phyloP scores from a whole-genome alignment of 2,113 vertebrate genomes.

The Podocnemis expansa region DNA sequence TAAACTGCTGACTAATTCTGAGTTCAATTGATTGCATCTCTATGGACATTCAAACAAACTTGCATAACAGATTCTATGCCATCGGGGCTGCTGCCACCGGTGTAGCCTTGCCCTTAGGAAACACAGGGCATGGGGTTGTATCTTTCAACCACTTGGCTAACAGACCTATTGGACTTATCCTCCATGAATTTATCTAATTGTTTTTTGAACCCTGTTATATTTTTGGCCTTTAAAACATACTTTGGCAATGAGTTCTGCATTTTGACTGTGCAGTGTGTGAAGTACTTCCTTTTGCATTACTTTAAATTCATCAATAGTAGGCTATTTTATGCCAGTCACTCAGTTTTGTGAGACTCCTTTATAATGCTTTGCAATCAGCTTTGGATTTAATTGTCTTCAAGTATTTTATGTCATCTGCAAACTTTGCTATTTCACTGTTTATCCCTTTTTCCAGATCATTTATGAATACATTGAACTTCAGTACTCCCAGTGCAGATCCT shows the following conservation, averaged over 20 bases:
- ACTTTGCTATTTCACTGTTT: not conserved
- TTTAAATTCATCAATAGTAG: not conserved
- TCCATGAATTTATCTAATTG: not conserved
- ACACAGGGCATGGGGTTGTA: not conserved
- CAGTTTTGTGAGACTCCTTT: not conserved
- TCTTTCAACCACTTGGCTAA: not conserved
- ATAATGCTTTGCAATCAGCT: not conserved
- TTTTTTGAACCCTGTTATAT: not conserved
- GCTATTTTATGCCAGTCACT: not conserved
- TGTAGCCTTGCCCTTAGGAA: too few relatives aligned
- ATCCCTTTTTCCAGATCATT: not conserved
- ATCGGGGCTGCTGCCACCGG: too few relatives aligned
- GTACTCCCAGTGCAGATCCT: not conserved
- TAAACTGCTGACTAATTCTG: too few relatives aligned
- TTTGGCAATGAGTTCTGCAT: too few relatives aligned
- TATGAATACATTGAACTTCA: not conserved
- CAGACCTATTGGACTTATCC: not conserved
- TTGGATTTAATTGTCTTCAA: not conserved
- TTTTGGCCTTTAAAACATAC: not conserved
- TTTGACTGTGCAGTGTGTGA: too few relatives aligned
- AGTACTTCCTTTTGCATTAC: too few relatives aligned
- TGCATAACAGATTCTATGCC: too few relatives aligned
- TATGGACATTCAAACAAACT: too few relatives aligned
- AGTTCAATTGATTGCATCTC: too few relatives aligned
- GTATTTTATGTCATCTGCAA: not conserved